Conservation (phyloP, 2,797 vertebrate species). For the Acanthopagrus latus region DNA sequence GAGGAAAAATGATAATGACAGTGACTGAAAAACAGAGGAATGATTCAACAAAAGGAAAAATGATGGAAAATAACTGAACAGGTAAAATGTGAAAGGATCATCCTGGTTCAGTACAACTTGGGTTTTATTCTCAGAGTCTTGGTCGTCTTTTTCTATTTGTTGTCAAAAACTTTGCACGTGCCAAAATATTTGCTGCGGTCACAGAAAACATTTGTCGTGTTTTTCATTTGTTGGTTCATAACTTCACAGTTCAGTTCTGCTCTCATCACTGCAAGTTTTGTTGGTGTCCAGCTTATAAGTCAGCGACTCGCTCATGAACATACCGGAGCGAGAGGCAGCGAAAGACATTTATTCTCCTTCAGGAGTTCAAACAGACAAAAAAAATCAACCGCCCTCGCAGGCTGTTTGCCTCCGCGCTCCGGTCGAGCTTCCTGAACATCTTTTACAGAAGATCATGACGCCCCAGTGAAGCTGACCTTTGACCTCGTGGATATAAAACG, state of each 20-base stretch:
- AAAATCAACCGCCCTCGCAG: too few relatives aligned
- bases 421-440: too few relatives aligned
- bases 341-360: neutral
- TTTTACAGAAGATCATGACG: too few relatives aligned
- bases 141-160: neutral
- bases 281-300: too few relatives aligned
- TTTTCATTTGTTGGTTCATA: too few relatives aligned
- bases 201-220: too few relatives aligned
- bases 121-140: neutral
- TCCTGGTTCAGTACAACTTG: constrained; percentile 28
- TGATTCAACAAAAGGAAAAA: constrained; percentile 43
- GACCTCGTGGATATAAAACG: too few relatives aligned
- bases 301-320: neutral
- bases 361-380: neutral
- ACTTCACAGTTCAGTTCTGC: too few relatives aligned
- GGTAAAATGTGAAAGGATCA: constrained; percentile 1
- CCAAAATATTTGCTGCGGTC: neutral
- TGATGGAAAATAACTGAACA: constrained; percentile 14
- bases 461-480: too few relatives aligned
- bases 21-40: constrained; percentile 41
- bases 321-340: neutral
- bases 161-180: neutral
- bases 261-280: too few relatives aligned
- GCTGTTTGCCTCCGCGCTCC: too few relatives aligned
- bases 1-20: constrained; percentile 50